phyloP scores from a whole-genome alignment of 2,113 vertebrate species.

The Callopanchax toddi region DNA sequence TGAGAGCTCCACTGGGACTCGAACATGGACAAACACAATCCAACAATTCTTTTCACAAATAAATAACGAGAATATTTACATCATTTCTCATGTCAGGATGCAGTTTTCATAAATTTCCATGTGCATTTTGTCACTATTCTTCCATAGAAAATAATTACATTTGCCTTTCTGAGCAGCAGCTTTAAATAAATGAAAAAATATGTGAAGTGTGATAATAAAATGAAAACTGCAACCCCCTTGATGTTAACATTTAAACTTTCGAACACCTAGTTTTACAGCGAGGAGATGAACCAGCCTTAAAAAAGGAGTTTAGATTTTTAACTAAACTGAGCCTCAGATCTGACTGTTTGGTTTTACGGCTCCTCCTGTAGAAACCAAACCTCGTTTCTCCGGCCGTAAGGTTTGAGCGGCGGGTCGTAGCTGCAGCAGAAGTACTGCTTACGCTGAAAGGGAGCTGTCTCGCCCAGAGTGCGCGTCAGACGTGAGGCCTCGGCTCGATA shows the following conservation, averaged over 20 bases:
- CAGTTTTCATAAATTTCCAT: too few species aligned
- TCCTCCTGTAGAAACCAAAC: conserved; percentile 90
- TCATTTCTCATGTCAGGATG: not conserved
- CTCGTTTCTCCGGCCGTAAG: conserved; percentile 89
- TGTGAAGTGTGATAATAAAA: not conserved
- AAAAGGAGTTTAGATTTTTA: too few species aligned
- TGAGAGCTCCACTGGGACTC: too few species aligned
- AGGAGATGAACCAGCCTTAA: too few species aligned
- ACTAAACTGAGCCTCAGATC: not conserved
- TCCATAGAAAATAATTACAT: not conserved
- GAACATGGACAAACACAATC: too few species aligned
- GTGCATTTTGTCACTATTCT: too few species aligned
- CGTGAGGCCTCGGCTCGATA: conserved; percentile 83
- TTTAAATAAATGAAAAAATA: not conserved
- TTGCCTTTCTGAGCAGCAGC: not conserved
- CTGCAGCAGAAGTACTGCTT: conserved; percentile 89
- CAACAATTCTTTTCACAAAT: not conserved
- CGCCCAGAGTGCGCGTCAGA: conserved; percentile 84
- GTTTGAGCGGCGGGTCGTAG: conserved; percentile 90
- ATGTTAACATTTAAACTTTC: conserved; percentile 2
- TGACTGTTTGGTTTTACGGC: conserved; percentile 54
- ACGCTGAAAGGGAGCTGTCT: conserved; percentile 79
- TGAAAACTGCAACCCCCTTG: not conserved
- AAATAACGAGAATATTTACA: not conserved
- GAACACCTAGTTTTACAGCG: conserved; percentile 15